A percentile compares a stretch with the other conserved stretches of the same genome.
These are phyloP conservation scores for Drosophila biarmipes DNA, from an alignment of 1,140 invertebrate genomes.

Conservation along the genomic window DNA sequence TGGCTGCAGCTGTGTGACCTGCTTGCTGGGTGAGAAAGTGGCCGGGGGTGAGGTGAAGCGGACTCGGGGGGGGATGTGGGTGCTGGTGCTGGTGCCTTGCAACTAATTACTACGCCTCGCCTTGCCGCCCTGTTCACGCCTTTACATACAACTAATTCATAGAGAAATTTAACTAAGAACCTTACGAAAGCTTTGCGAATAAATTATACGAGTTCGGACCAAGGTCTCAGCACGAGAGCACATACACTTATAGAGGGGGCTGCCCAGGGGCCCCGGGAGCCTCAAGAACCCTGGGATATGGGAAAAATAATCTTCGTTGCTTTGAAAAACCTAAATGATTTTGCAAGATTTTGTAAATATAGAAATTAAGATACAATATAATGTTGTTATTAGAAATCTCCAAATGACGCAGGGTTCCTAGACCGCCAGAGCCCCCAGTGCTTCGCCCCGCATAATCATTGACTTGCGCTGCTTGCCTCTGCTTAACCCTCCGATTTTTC, in stretches of 20 bases:
- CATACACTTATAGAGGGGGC: constrained; percentile 11
- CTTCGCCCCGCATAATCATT: neutral
- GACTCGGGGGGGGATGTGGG: constrained; percentile 1
- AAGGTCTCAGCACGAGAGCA: constrained; percentile 27
- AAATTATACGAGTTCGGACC: constrained; percentile 53
- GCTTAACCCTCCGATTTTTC: constrained; percentile 45
- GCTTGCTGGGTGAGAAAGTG: constrained; percentile 21
- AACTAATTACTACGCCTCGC: constrained; percentile 60
- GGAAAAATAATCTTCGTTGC: no score
- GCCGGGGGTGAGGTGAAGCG: constrained; percentile 4
- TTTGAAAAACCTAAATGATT: no score
- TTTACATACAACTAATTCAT: constrained; percentile 73
- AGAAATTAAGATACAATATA: no score
- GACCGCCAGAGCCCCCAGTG: neutral
- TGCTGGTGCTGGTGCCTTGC: constrained; percentile 25
- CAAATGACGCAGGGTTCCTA: neutral
- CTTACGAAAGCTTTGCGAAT: constrained; percentile 54
- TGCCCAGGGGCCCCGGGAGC: neutral
- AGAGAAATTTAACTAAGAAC: constrained; percentile 68
- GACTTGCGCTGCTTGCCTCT: constrained; percentile 30
- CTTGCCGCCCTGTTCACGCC: constrained; percentile 33
- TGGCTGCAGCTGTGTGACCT: constrained; percentile 44
- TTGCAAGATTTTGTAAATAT: no score
- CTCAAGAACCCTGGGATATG: neutral
- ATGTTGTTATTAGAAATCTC: no score